Percentiles rank a stretch among this genome's conserved stretches.
Conservation (phyloP, 2,888 invertebrate genomes). For the Hypomecis punctinalis region DNA sequence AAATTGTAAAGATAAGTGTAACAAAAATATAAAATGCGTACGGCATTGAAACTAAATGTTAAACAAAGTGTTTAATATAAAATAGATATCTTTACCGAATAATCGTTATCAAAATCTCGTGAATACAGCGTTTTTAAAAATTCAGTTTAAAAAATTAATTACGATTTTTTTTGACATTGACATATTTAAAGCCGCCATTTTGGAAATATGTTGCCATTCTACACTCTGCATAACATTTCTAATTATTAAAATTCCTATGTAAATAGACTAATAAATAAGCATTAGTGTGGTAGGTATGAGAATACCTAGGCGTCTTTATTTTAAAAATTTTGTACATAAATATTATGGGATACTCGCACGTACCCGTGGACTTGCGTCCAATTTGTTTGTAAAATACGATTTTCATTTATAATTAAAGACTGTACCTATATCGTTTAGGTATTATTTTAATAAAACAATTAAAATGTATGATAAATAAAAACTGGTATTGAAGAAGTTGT, state of each 20-base stretch:
- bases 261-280: slow-evolving; percentile 62
- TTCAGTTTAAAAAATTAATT: background rate
- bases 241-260: slow-evolving; percentile 74
- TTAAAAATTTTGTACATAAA: slow-evolving; percentile 40
- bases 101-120: background rate
- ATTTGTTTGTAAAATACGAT: slow-evolving; percentile 46
- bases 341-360: slow-evolving; percentile 33
- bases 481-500: slow-evolving; percentile 70
- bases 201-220: slow-evolving; percentile 1
- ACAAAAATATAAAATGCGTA: slow-evolving; percentile 42
- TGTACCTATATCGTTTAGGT: slow-evolving; percentile 75
- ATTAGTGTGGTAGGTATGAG: slow-evolving; percentile 50
- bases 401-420: slow-evolving; percentile 82
- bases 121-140: background rate
- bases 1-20: slow-evolving; percentile 73
- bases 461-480: slow-evolving; percentile 82
- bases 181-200: background rate
- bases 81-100: background rate
- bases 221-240: slow-evolving; percentile 37
- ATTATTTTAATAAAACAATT: slow-evolving; percentile 74
- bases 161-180: background rate
- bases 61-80: slow-evolving; percentile 28
- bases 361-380: slow-evolving; percentile 43
- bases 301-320: slow-evolving; percentile 26
- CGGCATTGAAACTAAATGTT: slow-evolving; percentile 23